phyloP scores from a whole-genome alignment of 2,113 vertebrate species.

The Galbula dea region DNA sequence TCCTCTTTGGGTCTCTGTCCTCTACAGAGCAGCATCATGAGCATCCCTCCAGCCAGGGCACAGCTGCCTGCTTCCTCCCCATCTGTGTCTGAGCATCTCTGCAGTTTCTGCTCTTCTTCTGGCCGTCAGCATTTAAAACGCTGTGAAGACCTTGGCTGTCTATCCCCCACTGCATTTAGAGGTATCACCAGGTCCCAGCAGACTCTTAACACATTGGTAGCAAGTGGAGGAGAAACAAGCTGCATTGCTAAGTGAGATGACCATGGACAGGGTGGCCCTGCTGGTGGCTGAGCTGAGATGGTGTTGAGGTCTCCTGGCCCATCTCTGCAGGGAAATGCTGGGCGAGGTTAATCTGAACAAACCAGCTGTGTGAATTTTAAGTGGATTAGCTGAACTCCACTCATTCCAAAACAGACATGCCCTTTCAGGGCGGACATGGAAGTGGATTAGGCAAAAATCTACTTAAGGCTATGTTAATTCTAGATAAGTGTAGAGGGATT shows the following conservation, averaged over 20 bases:
- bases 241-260: not conserved
- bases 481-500: conserved; percentile 1
- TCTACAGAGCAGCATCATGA: rapidly evolving
- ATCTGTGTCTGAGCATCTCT: rapidly evolving
- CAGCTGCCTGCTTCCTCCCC: not conserved
- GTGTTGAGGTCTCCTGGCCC: not conserved
- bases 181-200: rapidly evolving
- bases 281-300: not conserved
- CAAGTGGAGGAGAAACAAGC: not conserved
- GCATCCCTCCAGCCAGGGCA: not conserved
- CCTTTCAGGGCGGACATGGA: not conserved
- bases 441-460: conserved; percentile 54
- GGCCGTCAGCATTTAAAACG: not conserved
- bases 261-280: rapidly evolving
- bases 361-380: not conserved
- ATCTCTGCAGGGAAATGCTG: not conserved
- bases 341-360: not conserved
- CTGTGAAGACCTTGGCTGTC: not conserved
- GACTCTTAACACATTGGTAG: rapidly evolving
- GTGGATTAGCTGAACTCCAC: conserved; percentile 31
- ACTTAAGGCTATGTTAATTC: conserved; percentile 2
- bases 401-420: not conserved
- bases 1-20: not conserved
- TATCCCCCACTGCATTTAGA: rapidly evolving
- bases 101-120: not conserved